A percentile compares a stretch with the other conserved stretches of the same genome.
Evolutionary conservation across 2,888 invertebrate species (phyloP).

Genomic region (Drosophila niveifrons): DNA sequence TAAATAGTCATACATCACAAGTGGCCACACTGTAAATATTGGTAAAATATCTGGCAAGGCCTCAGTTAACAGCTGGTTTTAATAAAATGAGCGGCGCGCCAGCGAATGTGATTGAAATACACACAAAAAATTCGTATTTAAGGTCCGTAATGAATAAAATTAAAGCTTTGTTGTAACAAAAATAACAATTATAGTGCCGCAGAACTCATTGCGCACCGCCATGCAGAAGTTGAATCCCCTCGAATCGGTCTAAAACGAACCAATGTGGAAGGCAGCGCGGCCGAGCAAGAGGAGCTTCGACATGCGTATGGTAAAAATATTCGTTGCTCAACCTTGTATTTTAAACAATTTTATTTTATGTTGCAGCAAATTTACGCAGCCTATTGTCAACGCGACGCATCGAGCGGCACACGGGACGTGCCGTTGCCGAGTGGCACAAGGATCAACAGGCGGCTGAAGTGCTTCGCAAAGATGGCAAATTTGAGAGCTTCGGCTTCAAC

Average conservation of each 20-base stretch:
- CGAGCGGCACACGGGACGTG: constrained; percentile 78
- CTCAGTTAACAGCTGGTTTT: constrained; percentile 24
- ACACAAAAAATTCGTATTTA: constrained; percentile 65
- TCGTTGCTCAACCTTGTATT: neutral
- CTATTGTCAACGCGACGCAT: constrained; percentile 79
- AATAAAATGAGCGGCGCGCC: constrained; percentile 41
- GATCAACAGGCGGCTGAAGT: constrained; percentile 76
- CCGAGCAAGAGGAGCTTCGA: constrained; percentile 71
- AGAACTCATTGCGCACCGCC: constrained; percentile 68
- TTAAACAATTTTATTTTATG: constrained; percentile 40
- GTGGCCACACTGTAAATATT: neutral
- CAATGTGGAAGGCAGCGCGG: constrained; percentile 48
- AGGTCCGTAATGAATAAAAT: constrained; percentile 60
- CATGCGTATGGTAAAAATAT: constrained; percentile 66
- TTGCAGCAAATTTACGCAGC: constrained; percentile 70
- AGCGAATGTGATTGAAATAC: constrained; percentile 55
- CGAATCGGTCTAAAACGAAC: constrained; percentile 76
- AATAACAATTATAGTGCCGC: constrained; percentile 54
- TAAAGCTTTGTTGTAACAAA: neutral
- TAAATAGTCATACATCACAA: neutral
- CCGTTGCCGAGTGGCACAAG: constrained; percentile 77
- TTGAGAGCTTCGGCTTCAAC: constrained; percentile 81
- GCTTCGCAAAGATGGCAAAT: constrained; percentile 83
- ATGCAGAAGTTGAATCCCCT: constrained; percentile 56
- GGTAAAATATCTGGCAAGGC: constrained; percentile 31